phyloP scores from a whole-genome alignment of 2,113 vertebrate species.

The Pygoscelis antarcticus region DNA sequence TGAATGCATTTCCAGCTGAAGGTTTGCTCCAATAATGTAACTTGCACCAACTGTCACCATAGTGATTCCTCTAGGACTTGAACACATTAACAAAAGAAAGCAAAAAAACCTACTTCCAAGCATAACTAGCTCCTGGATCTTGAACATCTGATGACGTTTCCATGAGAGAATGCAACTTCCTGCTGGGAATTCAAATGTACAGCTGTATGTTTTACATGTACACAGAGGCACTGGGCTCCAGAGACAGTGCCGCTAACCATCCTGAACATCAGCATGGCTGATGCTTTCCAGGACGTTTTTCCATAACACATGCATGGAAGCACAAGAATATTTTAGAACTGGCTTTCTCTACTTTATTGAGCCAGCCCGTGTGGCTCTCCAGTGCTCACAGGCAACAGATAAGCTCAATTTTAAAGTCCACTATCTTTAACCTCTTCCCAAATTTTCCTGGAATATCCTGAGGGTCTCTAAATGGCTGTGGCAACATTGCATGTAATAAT shows the following conservation, averaged over 20 bases:
- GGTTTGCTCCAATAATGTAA: background rate
- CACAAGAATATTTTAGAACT: background rate
- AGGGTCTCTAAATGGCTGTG: background rate
- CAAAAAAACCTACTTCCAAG: background rate
- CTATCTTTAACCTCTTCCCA: background rate
- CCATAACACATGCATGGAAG: background rate
- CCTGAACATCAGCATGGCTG: background rate
- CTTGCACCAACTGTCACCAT: background rate
- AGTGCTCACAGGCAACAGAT: background rate
- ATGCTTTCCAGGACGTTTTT: background rate
- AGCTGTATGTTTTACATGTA: fast-evolving
- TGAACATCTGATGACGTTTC: background rate
- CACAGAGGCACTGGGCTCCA: background rate
- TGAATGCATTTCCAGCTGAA: background rate
- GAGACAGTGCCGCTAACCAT: background rate
- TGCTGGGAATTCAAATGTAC: background rate
- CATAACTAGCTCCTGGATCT: background rate
- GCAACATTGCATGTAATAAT: background rate
- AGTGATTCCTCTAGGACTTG: background rate
- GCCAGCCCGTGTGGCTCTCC: background rate
- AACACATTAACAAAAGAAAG: background rate
- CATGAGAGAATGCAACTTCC: background rate
- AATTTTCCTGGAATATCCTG: background rate
- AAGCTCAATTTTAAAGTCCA: background rate
- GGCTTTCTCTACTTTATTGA: background rate